Evolutionary conservation across 2,113 vertebrate genomes (phyloP).

Genomic region (Azemiops feae): DNA sequence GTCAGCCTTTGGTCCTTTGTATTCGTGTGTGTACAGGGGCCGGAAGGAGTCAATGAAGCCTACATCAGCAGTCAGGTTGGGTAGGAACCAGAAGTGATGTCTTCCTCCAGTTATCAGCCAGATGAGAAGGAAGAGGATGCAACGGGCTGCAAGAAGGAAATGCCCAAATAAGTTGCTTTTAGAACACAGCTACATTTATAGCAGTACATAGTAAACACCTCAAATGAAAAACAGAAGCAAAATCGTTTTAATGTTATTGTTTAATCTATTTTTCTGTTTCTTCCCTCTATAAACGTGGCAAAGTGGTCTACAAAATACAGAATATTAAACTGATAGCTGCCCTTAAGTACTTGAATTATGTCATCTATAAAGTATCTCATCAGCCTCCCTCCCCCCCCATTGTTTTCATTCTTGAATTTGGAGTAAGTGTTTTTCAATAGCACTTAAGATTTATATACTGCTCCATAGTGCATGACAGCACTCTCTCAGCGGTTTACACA

Average conservation of each 20-base stretch:
- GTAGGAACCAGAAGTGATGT: conserved; percentile 99
- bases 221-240: background rate
- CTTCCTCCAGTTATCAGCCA: conserved; percentile 96
- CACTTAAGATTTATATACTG: background rate
- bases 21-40: conserved; percentile 96
- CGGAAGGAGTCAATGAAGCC: conserved; percentile 99
- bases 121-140: conserved; percentile 97
- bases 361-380: background rate
- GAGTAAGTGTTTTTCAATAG: background rate
- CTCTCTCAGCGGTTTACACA: background rate
- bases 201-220: background rate
- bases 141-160: conserved; percentile 80
- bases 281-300: background rate
- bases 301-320: background rate
- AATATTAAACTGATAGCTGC: background rate
- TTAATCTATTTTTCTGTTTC: background rate
- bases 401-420: background rate
- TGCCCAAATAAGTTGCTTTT: background rate
- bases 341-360: background rate
- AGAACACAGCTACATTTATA: rapidly evolving
- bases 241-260: background rate
- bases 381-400: background rate
- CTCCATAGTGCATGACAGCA: background rate
- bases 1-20: conserved; percentile 89
- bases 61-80: conserved; percentile 95